A percentile compares a stretch with the other conserved stretches of the same genome.
Evolutionary conservation across 2,113 vertebrate genomes (phyloP).

Genomic region (Cephalophus harveyi): DNA sequence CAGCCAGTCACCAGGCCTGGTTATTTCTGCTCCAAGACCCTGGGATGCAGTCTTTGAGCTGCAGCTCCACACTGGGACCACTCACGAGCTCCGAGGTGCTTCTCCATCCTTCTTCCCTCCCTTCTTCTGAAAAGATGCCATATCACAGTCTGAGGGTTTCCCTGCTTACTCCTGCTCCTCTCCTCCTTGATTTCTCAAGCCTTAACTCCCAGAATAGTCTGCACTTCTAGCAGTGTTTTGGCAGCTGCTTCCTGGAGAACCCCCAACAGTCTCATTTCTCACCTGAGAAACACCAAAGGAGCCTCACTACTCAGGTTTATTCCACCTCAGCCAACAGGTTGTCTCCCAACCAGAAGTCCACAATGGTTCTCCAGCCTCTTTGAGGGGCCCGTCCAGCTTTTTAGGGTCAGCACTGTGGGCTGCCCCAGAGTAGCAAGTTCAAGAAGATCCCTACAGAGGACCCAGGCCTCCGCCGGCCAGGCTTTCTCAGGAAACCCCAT

Average conservation of each 20-base stretch:
- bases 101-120: not conserved
- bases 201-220: not conserved
- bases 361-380: not conserved
- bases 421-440: not conserved
- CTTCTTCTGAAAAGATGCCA: not conserved
- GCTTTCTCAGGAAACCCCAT: not conserved
- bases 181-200: not conserved
- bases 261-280: not conserved
- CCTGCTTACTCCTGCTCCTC: not conserved
- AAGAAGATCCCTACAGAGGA: not conserved
- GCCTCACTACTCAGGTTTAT: not conserved
- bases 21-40: not conserved
- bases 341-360: not conserved
- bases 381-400: not conserved
- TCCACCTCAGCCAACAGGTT: not conserved
- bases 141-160: not conserved
- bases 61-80: not conserved
- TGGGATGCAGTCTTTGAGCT: rapidly evolving
- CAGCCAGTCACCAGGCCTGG: not conserved
- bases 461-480: not conserved
- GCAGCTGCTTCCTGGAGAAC: not conserved
- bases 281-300: not conserved
- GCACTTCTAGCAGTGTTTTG: not conserved
- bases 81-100: not conserved
- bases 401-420: not conserved